A percentile compares a stretch with the other conserved stretches of the same genome.
These are phyloP conservation scores for Peucedramus taeniatus DNA, from an alignment of 2,113 vertebrate species.

Conservation along the genomic window DNA sequence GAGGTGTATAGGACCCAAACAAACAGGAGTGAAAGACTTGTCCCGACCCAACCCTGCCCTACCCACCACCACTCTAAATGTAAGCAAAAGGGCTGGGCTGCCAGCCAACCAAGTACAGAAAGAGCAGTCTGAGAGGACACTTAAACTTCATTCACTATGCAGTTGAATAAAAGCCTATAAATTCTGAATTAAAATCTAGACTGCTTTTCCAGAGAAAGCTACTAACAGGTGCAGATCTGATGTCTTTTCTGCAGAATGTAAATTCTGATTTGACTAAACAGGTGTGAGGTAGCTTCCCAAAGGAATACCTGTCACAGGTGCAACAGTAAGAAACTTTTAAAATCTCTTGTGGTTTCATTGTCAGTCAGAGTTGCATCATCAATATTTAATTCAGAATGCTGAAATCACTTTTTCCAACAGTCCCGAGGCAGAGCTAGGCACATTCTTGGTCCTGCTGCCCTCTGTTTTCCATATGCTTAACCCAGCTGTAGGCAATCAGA, in stretches of 20 bases:
- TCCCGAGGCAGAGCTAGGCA: background rate
- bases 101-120: background rate
- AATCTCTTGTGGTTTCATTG: background rate
- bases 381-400: background rate
- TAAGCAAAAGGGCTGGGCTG: background rate
- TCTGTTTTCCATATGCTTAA: background rate
- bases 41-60: accelerated
- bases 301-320: background rate
- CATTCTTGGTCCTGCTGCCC: background rate
- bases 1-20: background rate
- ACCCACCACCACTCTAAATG: background rate
- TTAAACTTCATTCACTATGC: background rate
- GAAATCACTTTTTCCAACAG: background rate
- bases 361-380: background rate
- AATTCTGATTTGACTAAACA: background rate
- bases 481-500: background rate
- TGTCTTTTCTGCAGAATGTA: background rate
- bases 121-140: background rate
- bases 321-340: background rate
- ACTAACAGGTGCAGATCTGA: background rate
- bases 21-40: background rate
- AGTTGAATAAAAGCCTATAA: background rate
- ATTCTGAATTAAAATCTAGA: background rate
- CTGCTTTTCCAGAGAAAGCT: background rate
- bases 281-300: background rate